phyloP scores from a whole-genome alignment of 1,140 invertebrate species.

The Ylistrum balloti region DNA sequence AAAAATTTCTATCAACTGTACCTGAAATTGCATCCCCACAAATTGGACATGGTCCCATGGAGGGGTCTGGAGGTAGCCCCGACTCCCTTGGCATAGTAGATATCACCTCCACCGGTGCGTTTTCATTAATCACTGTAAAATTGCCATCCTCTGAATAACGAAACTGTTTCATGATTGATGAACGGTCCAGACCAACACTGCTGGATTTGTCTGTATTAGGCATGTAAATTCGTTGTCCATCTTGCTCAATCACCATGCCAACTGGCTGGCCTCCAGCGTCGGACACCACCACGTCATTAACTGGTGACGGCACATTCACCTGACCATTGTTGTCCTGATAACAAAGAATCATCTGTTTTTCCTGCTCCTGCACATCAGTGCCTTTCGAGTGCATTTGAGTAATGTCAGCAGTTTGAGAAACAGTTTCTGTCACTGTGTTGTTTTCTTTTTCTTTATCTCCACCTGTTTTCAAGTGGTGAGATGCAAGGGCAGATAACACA shows the following conservation, averaged over 20 bases:
- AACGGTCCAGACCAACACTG: conserved; percentile 15
- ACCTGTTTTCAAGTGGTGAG: conserved; percentile 67
- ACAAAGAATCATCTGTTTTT: conserved; percentile 68
- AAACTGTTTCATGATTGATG: background rate
- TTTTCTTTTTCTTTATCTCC: background rate
- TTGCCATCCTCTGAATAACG: background rate
- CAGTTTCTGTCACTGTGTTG: background rate
- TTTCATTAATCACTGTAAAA: background rate
- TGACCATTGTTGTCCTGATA: conserved; percentile 62
- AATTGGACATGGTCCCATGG: conserved; percentile 68
- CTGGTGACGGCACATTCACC: conserved; percentile 62
- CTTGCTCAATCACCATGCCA: conserved; percentile 64
- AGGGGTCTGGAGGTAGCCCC: background rate
- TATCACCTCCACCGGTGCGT: conserved; percentile 3
- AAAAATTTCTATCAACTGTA: no score
- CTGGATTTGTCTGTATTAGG: conserved; percentile 20
- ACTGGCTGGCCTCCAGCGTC: conserved; percentile 56
- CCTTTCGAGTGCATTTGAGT: background rate
- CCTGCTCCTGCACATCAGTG: conserved; percentile 34
- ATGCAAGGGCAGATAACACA: conserved; percentile 72
- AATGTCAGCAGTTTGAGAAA: background rate
- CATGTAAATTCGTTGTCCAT: conserved; percentile 53
- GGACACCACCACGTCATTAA: conserved; percentile 67
- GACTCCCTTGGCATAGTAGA: background rate
- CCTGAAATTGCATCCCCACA: conserved; percentile 79